Base-by-base conservation (phyloP, 2,113 vertebrate genomes). In the Oreamnos americanus region DNA sequence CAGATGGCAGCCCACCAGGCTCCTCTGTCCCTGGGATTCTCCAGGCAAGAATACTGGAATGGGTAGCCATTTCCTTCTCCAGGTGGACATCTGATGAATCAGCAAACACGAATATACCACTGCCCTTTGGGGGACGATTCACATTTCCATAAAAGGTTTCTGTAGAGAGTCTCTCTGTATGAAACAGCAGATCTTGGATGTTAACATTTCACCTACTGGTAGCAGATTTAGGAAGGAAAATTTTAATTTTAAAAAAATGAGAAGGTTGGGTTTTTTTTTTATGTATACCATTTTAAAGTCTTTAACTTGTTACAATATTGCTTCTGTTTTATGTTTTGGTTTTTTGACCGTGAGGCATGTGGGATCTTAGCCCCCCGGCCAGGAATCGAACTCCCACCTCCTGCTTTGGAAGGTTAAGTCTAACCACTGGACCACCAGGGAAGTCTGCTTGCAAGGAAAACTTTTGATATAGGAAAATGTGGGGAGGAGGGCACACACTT, bases 401-500 rank as follows among this genome's bases (percentile, higher is more conserved):
- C 71, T 7, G 2, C 17, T 0, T 7, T 43, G 36, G 36, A 43
- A 43, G 12, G 39, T 15, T 23, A 43, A 43, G 39, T 43, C 71
- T 26, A 76, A 43, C 39, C 71, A 43, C 71, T 76, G 39, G 71
- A 15, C 23, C 12, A 43, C 71, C 39, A 43, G 23, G 71, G 71
- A 76, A 43, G 71, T 76, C 39, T 6, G 11, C 71, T 53, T 88
- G 12, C 21, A 28, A 49, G 57, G 45, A 62, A 5, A 49, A 14
- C 39, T 5, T 51, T 81, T 9, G 62, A 55, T n/a, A 76, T 2
- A 17, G 45, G 62, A 92, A 39, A 16, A 84, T 26, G 6, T 51
- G n/a, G n/a, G 23, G 25, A 6, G 83, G 2, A 25, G 13, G 58
- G 2, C n/a, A 55, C 7, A 13, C 12, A 30, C 3, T 3, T 3